These are phyloP conservation scores for Acanthurus lineatus DNA, from an alignment of 2,797 vertebrate species.

Conservation along the genomic window DNA sequence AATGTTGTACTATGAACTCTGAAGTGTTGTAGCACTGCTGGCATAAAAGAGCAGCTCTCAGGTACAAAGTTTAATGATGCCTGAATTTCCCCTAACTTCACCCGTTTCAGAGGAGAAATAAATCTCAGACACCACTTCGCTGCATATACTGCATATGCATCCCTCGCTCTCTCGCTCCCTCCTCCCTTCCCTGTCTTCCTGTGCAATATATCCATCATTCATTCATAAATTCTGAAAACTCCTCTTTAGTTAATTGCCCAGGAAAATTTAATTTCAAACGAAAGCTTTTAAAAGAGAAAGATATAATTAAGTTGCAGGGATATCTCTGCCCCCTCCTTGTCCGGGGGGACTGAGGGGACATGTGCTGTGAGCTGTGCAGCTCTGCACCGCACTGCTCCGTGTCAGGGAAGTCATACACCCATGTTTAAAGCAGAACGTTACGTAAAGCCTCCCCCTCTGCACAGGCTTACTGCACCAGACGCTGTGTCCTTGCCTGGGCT, in stretches of 20 bases:
- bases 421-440: constrained; percentile 85
- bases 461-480: constrained; percentile 86
- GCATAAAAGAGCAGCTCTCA: constrained; percentile 19
- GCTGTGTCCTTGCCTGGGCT: constrained; percentile 85
- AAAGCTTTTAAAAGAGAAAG: constrained; percentile 87
- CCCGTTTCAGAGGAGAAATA: constrained; percentile 53
- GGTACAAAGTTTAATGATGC: constrained; percentile 56
- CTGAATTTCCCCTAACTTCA: constrained; percentile 53
- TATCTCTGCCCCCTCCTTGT: constrained; percentile 61
- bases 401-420: constrained; percentile 83
- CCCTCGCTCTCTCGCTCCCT: neutral
- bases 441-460: constrained; percentile 84
- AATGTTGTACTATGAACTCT: constrained; percentile 37
- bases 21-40: constrained; percentile 29
- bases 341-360: constrained; percentile 51
- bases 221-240: constrained; percentile 87
- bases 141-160: constrained; percentile 55
- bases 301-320: constrained; percentile 86
- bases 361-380: constrained; percentile 68
- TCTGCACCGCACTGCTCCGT: constrained; percentile 75
- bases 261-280: constrained; percentile 84
- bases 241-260: constrained; percentile 87
- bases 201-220: constrained; percentile 84
- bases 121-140: constrained; percentile 42
- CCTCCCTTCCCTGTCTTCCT: constrained; percentile 50